These are phyloP conservation scores for Centroberyx gerrardi DNA, from an alignment of 2,797 vertebrate genomes.

Conservation along the genomic window DNA sequence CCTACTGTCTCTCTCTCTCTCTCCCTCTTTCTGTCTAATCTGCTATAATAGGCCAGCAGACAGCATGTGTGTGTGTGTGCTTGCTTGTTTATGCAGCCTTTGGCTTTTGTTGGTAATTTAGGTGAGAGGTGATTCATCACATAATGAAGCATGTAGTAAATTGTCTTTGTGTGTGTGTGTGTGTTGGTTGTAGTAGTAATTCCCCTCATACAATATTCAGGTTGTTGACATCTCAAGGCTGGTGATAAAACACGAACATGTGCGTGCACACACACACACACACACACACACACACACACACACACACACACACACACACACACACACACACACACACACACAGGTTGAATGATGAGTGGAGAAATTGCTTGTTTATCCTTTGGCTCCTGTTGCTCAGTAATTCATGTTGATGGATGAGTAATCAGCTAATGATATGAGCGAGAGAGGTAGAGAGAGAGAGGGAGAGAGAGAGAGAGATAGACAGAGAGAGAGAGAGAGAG, in stretches of 20 bases:
- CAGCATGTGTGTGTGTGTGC: constrained; percentile 3
- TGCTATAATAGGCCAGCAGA: constrained; percentile 18
- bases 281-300: constrained; percentile 17
- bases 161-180: constrained; percentile 13
- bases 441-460: neutral
- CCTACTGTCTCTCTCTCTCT: too few relatives aligned
- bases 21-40: neutral
- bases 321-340: constrained; percentile 3
- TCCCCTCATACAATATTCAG: constrained; percentile 57
- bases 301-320: constrained; percentile 7
- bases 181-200: neutral
- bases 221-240: constrained; percentile 53
- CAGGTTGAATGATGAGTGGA: constrained; percentile 42
- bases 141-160: constrained; percentile 49
- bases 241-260: neutral
- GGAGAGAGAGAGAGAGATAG: neutral
- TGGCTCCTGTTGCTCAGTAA: constrained; percentile 54
- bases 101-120: constrained; percentile 56
- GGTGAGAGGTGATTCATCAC: constrained; percentile 59
- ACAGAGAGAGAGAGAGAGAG: neutral
- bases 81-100: constrained; percentile 13
- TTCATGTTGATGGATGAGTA: constrained; percentile 72
- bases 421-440: constrained; percentile 66
- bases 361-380: constrained; percentile 54
- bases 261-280: neutral